phyloP scores from a whole-genome alignment of 2,113 vertebrate species.

The Balaeniceps rex region DNA sequence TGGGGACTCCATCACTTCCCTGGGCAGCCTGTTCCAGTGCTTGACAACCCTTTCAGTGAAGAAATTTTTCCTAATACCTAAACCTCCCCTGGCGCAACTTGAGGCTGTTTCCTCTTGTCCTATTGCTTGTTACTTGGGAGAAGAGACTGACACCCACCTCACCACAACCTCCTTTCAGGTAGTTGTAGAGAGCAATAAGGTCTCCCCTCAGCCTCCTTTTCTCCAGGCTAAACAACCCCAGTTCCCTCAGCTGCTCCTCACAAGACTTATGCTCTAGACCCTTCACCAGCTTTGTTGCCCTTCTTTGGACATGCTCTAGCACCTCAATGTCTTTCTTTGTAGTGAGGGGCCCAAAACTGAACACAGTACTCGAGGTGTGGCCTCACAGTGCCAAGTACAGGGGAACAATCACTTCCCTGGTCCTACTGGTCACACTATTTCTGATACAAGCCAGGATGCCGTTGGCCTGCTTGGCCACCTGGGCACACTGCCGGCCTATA shows the following conservation, averaged over 20 bases:
- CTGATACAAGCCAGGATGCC: not conserved
- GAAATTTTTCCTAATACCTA: not conserved
- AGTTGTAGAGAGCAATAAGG: not conserved
- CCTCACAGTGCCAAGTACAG: too few relatives aligned
- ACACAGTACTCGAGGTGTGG: too few relatives aligned
- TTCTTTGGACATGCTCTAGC: too few relatives aligned
- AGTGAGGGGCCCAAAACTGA: too few relatives aligned
- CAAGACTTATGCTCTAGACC: too few relatives aligned
- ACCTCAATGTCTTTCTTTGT: too few relatives aligned
- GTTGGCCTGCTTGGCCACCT: not conserved
- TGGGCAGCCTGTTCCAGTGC: not conserved
- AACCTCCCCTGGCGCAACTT: not conserved
- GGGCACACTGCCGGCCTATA: not conserved
- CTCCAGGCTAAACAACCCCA: too few relatives aligned
- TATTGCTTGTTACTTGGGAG: not conserved
- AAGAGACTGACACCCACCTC: not conserved
- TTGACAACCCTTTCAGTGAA: not conserved
- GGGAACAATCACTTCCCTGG: too few relatives aligned
- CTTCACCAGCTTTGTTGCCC: too few relatives aligned
- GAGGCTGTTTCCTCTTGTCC: not conserved
- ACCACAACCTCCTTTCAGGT: not conserved
- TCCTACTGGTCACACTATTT: not conserved
- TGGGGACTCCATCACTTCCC: not conserved
- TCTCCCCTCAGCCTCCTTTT: too few relatives aligned
- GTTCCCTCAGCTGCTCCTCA: too few relatives aligned